These are phyloP conservation scores for Prochilodus magdalenae DNA, from an alignment of 2,113 vertebrate genomes.

Conservation along the genomic window DNA sequence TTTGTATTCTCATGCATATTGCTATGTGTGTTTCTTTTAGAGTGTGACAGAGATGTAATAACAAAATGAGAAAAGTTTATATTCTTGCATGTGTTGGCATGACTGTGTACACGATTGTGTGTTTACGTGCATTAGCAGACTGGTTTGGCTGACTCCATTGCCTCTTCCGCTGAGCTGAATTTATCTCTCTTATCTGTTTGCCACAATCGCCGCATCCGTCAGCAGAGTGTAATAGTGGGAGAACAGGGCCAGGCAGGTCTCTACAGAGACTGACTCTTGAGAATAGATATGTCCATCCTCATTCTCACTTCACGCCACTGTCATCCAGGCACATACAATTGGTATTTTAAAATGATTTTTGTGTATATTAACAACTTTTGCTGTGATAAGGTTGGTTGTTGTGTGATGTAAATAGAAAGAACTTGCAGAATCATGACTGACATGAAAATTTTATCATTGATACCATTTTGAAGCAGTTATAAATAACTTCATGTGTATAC, in stretches of 20 bases:
- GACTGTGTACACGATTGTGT: background rate
- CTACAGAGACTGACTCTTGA: conserved; percentile 13
- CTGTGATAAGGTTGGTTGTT: too few relatives aligned
- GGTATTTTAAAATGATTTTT: too few relatives aligned
- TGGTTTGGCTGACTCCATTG: conserved; percentile 21
- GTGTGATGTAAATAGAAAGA: too few relatives aligned
- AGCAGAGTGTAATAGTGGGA: conserved; percentile 29
- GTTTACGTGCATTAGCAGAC: background rate
- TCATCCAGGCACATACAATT: background rate
- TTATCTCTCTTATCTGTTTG: conserved; percentile 46
- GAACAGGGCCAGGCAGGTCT: background rate
- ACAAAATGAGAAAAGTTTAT: too few relatives aligned
- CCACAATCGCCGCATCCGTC: conserved; percentile 35
- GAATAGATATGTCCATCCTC: conserved; percentile 21
- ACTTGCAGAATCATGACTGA: too few relatives aligned
- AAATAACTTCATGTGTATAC: too few relatives aligned
- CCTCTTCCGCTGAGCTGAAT: conserved; percentile 38
- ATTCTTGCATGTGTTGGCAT: background rate
- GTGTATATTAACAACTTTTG: too few relatives aligned
- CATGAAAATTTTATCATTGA: too few relatives aligned
- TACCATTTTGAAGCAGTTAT: too few relatives aligned
- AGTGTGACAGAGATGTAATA: too few relatives aligned
- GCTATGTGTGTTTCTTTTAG: too few relatives aligned
- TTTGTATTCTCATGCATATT: background rate
- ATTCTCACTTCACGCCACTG: conserved; percentile 21